Conservation (phyloP, 2,797 vertebrate species). For the Sebastes glaucus region DNA sequence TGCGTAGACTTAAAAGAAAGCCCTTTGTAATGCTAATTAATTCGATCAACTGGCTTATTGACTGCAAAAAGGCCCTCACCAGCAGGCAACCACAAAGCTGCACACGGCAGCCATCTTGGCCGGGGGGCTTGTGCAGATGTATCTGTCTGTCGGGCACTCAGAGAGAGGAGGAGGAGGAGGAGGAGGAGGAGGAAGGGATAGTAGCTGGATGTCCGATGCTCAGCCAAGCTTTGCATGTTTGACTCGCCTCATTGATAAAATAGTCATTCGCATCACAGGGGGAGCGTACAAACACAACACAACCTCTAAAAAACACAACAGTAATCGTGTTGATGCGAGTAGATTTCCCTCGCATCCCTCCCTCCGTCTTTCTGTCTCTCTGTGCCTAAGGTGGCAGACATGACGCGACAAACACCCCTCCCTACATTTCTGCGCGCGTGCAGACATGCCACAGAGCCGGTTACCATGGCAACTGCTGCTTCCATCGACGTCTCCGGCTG, state of each 20-base stretch:
- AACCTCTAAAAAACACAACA: constrained; percentile 11
- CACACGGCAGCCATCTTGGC: constrained; percentile 68
- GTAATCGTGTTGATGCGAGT: neutral
- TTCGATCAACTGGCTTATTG: constrained; percentile 78
- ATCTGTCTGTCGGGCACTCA: constrained; percentile 29
- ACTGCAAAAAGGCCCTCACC: constrained; percentile 68
- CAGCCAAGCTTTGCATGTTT: constrained; percentile 8
- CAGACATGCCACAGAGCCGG: constrained; percentile 61
- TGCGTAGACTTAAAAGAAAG: constrained; percentile 58
- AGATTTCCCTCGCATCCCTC: neutral
- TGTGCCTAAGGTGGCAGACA: constrained; percentile 61
- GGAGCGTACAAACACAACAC: constrained; percentile 2
- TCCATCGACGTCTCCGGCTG: constrained; percentile 27
- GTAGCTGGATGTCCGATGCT: constrained; percentile 30
- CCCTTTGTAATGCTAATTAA: constrained; percentile 74
- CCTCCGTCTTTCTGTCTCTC: neutral
- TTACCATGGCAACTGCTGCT: constrained; percentile 73
- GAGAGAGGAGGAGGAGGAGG: neutral
- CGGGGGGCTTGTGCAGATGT: constrained; percentile 29
- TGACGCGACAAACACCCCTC: constrained; percentile 38
- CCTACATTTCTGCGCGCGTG: constrained; percentile 21
- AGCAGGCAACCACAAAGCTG: constrained; percentile 60
- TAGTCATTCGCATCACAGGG: neutral
- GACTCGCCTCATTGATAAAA: constrained; percentile 46
- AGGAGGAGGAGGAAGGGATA: constrained; percentile 19